Base-by-base conservation (phyloP, 2,113 vertebrate species). In the Chloroceryle aenea region DNA sequence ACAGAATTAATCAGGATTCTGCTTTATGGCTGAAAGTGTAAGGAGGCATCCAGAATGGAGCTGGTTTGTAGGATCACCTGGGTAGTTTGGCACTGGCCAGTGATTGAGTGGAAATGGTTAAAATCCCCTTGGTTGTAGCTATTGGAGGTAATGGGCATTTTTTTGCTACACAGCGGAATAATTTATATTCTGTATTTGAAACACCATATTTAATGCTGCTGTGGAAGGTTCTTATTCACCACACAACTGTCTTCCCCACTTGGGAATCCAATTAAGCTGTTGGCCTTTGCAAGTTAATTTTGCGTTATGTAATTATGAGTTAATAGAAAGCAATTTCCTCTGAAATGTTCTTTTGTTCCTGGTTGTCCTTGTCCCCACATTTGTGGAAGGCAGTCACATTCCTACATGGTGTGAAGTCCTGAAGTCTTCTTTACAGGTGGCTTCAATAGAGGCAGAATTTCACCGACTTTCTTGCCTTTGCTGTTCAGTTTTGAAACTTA, bases 291-390 rank as follows among this genome's bases (percentile, higher is more conserved):
- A 43, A 90, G 88, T 92, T 96, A 94, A 92, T 94, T 93, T 83
- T 97, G 83, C 63, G 55, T 94, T 94, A 85, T 63, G 76, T 71
- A 96, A 94, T 97, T 90, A 89, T 32, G 72, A 90, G 85, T 94
- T 95, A 96, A 96, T 95, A 93, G 95, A 96, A 96, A 90, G 94
- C 76, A 83, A 84, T 94, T 86, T 96, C 86, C 75, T 77, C 83
- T 74, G 59, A 94, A 96, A 96, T 38, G 47, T 64, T 91, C 78
- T 73, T 69, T 71, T 86, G 82, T 96, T 96, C 85, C 94, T 90
- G 63, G 76, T 93, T 93, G 63, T 90, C 79, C 88, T 81, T 62
- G 82, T 92, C 58, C 55, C 63, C 0, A 2, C 53, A 72, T 90
- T 92, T 92, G 72, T 77, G 75, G 36, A 91, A 90, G 72, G 78